These are phyloP conservation scores for Dinocampus coccinellae DNA, from an alignment of 2,888 invertebrate species.

Conservation along the genomic window DNA sequence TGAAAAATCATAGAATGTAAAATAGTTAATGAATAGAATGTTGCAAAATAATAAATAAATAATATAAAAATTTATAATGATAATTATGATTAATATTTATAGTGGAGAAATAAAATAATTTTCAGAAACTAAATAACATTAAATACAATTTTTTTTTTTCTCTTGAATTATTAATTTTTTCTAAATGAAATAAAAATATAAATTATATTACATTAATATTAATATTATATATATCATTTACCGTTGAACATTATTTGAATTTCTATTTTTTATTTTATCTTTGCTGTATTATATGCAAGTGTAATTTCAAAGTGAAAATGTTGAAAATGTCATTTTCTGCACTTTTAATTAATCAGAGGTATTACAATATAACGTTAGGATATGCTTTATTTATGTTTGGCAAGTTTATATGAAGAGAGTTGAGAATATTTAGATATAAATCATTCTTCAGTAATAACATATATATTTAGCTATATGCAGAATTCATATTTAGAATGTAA, in stretches of 20 bases:
- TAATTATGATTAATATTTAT: conserved; percentile 44
- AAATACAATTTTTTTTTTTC: neutral
- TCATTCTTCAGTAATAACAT: conserved; percentile 12
- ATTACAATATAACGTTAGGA: conserved; percentile 45
- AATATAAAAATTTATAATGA: conserved; percentile 21
- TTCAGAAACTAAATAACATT: neutral
- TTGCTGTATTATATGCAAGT: no score
- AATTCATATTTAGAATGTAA: conserved; percentile 7
- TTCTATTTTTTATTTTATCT: no score
- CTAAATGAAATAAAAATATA: no score
- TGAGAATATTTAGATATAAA: conserved; percentile 19
- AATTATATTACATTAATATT: no score
- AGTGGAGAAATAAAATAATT: conserved; percentile 23
- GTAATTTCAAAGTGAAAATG: no score
- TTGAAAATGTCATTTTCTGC: no score
- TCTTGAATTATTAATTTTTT: conserved; percentile 33
- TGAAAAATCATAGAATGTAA: conserved; percentile 16
- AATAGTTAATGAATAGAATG: no score
- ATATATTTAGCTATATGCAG: neutral
- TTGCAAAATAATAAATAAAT: conserved; percentile 21
- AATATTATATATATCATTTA: no score
- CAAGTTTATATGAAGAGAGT: conserved; percentile 17
- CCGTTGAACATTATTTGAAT: no score
- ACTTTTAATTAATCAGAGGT: no score
- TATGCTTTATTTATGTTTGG: conserved; percentile 16